A percentile compares a stretch with the other conserved stretches of the same genome.
Conservation (phyloP, 2,888 invertebrate genomes). For the Pandemis heparana region DNA sequence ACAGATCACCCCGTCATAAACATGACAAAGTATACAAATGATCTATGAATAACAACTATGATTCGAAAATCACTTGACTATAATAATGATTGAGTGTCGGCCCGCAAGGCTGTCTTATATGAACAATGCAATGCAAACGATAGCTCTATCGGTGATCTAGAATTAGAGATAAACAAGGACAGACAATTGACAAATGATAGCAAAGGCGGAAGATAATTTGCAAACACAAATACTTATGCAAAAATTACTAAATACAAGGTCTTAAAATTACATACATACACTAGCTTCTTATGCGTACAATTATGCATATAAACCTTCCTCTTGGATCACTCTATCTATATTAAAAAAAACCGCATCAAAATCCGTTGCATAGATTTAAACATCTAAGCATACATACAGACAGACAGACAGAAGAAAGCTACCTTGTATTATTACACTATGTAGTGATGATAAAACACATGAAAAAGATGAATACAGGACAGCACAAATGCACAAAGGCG, state of each 20-base stretch:
- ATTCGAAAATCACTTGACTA: conserved; percentile 7
- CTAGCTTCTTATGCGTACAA: no score
- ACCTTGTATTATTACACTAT: no score
- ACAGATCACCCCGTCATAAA: background rate
- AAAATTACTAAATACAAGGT: background rate
- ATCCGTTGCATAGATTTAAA: no score
- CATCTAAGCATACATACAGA: no score
- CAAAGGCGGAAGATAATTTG: conserved; percentile 4
- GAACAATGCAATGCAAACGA: conserved; percentile 4
- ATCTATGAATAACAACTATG: background rate
- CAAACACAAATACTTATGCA: background rate
- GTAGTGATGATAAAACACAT: no score
- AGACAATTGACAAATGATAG: conserved; percentile 17
- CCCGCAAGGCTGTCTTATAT: conserved; percentile 7
- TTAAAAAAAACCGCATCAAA: no score
- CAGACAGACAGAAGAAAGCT: no score
- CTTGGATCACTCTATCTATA: no score
- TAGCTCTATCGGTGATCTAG: conserved; percentile 11
- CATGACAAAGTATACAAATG: background rate
- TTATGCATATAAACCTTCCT: no score
- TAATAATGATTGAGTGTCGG: conserved; percentile 7
- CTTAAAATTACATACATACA: no score
- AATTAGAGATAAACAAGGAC: background rate
- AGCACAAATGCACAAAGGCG: no score
- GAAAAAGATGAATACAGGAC: no score